Percentiles rank a stretch among this genome's conserved stretches.
phyloP scores from a whole-genome alignment of 2,113 vertebrate genomes.

The Colossoma macropomum region DNA sequence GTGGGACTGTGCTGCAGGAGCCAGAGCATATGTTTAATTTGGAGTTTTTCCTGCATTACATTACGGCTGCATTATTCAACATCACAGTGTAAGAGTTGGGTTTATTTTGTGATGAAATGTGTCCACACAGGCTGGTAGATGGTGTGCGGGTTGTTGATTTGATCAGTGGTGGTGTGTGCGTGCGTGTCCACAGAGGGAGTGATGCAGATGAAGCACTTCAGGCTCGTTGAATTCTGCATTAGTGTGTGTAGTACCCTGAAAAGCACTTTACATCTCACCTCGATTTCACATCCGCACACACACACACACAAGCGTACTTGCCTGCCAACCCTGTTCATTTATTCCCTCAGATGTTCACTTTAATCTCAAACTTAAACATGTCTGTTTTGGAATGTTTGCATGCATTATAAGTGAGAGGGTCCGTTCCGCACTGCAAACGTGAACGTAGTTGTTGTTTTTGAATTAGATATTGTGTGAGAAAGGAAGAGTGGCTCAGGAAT shows the following conservation, averaged over 20 bases:
- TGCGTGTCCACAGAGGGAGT: background rate
- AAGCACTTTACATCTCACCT: slow-evolving; percentile 18
- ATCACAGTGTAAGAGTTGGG: background rate
- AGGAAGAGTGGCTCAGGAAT: background rate
- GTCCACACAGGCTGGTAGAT: background rate
- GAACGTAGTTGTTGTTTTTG: background rate
- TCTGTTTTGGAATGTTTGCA: background rate
- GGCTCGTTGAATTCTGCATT: slow-evolving; percentile 37
- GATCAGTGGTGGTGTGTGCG: background rate
- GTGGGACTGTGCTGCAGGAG: background rate
- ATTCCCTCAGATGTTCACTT: background rate
- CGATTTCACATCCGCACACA: background rate
- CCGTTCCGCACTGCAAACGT: background rate
- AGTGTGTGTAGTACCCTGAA: slow-evolving; percentile 29
- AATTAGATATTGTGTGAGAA: background rate
- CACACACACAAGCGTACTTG: background rate
- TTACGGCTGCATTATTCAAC: background rate
- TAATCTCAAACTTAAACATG: background rate
- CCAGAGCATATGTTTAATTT: background rate
- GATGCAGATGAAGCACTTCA: slow-evolving; percentile 29
- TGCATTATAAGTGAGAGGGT: background rate
- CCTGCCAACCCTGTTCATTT: background rate
- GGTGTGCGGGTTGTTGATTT: slow-evolving; percentile 30
- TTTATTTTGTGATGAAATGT: slow-evolving; percentile 15
- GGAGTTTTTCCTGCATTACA: background rate